These are phyloP conservation scores for Mesorhabditis sp. DNA, from an alignment of 2,888 invertebrate species.

Conservation along the genomic window DNA sequence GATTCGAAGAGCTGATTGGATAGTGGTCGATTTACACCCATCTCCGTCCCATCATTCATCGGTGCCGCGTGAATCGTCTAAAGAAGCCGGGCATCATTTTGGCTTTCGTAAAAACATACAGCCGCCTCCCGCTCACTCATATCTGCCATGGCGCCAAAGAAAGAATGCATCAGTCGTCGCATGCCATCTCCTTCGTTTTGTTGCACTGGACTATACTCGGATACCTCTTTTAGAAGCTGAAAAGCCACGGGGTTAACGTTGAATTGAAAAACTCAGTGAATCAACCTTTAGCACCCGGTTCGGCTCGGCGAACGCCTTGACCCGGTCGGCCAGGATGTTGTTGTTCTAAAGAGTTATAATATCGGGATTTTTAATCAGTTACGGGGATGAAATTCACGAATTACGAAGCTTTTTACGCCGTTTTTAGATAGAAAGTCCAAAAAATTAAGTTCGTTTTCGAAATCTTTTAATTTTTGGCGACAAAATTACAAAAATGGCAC, in stretches of 20 bases:
- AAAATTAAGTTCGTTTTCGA: too few relatives aligned
- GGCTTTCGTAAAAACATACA: neutral
- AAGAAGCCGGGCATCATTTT: neutral
- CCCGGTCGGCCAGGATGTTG: neutral
- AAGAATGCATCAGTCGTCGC: neutral
- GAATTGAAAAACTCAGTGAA: neutral
- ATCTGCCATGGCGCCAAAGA: conserved; percentile 6
- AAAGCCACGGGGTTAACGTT: neutral
- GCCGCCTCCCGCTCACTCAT: neutral
- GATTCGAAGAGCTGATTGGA: conserved; percentile 53
- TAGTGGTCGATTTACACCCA: conserved; percentile 46
- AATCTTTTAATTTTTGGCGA: too few relatives aligned
- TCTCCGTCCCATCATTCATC: conserved; percentile 46
- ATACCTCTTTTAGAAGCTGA: conserved; percentile 1
- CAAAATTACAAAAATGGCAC: too few relatives aligned
- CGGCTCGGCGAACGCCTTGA: neutral
- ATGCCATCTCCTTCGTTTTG: neutral
- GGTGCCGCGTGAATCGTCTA: neutral
- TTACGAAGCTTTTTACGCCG: too few relatives aligned
- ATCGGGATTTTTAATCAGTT: too few relatives aligned
- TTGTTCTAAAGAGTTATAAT: neutral
- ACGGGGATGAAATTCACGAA: too few relatives aligned
- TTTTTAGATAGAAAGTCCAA: too few relatives aligned
- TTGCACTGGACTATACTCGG: neutral
- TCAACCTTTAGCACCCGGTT: neutral